Conservation (phyloP, 2,797 vertebrate genomes). For the Ceyx erithaca region DNA sequence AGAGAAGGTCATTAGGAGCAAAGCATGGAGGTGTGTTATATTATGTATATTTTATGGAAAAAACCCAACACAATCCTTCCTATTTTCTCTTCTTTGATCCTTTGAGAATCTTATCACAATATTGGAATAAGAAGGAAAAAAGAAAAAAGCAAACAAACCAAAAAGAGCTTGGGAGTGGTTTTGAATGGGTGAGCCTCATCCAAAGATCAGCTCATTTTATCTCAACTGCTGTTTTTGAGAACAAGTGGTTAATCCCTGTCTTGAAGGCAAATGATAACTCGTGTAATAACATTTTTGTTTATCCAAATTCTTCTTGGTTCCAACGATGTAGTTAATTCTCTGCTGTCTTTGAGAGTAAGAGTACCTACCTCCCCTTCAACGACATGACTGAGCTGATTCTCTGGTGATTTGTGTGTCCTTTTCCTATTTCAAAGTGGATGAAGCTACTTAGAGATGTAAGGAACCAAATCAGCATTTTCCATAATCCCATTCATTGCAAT, state of each 20-base stretch:
- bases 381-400: background rate
- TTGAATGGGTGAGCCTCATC: background rate
- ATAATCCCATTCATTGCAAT: background rate
- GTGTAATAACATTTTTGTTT: background rate
- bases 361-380: rapidly evolving
- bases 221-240: background rate
- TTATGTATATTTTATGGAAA: background rate
- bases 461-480: background rate
- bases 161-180: background rate
- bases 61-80: background rate
- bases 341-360: background rate
- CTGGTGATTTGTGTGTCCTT: background rate
- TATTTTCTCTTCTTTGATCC: background rate
- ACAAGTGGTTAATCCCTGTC: background rate
- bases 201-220: background rate
- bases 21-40: background rate
- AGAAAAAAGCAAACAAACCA: background rate
- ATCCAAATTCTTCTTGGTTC: background rate
- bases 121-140: background rate
- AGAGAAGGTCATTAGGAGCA: background rate
- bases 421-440: background rate
- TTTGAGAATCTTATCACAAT: background rate
- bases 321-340: background rate
- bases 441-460: background rate
- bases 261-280: background rate